These are phyloP conservation scores for Emydocephalus ijimae DNA, from an alignment of 2,113 vertebrate species.

Conservation along the genomic window DNA sequence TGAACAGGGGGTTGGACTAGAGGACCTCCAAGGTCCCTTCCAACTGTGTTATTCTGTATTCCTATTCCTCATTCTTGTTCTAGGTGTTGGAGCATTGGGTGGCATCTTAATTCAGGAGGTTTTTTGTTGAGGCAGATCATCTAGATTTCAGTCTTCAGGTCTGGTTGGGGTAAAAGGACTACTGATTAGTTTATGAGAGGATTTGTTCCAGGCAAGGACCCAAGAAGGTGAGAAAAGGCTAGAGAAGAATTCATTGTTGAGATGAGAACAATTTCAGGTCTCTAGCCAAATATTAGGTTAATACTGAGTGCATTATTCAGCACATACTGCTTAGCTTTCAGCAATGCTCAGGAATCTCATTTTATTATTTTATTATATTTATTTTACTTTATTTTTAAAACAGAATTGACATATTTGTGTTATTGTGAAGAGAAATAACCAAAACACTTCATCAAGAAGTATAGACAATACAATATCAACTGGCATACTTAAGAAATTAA, in stretches of 20 bases:
- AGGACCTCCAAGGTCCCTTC: not conserved
- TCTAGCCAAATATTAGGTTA: not conserved
- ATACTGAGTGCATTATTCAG: not conserved
- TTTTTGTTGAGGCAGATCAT: not conserved
- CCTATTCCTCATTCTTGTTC: not conserved
- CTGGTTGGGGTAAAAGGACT: not conserved
- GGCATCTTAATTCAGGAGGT: not conserved
- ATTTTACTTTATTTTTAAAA: not conserved
- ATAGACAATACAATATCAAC: not conserved
- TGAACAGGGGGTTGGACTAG: not conserved
- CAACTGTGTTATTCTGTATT: not conserved
- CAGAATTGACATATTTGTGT: not conserved
- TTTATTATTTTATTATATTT: not conserved
- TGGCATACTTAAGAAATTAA: not conserved
- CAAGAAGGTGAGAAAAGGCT: not conserved
- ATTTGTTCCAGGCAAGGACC: not conserved
- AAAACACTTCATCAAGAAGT: not conserved
- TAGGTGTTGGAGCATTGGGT: not conserved
- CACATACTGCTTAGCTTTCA: not conserved
- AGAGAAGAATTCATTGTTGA: not conserved
- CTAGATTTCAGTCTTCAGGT: not conserved
- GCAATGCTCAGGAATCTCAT: not conserved
- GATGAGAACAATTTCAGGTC: not conserved
- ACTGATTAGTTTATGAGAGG: not conserved
- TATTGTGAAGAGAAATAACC: not conserved